phyloP scores from a whole-genome alignment of 2,113 vertebrate species.

The Sardina pilchardus region DNA sequence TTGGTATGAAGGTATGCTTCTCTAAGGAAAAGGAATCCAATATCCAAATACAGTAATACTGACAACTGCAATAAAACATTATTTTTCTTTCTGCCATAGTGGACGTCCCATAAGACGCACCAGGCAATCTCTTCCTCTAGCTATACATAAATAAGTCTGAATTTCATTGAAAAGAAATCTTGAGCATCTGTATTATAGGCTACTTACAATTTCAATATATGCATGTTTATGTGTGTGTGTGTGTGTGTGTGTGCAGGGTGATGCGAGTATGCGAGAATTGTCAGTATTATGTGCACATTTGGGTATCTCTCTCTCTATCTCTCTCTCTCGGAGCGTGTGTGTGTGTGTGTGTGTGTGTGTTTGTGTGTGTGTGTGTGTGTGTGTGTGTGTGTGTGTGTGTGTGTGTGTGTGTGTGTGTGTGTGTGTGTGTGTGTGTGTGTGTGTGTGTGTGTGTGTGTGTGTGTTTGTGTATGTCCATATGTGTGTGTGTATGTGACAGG shows the following conservation, averaged over 20 bases:
- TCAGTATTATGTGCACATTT: too few relatives aligned
- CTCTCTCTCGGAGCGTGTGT: too few relatives aligned
- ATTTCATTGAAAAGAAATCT: too few relatives aligned
- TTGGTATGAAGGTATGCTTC: background rate
- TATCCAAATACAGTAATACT: background rate
- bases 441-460: background rate
- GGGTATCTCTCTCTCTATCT: too few relatives aligned
- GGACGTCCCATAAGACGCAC: background rate
- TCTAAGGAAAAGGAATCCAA: background rate
- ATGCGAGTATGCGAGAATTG: background rate
- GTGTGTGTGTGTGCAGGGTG: slow-evolving; percentile 1
- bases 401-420: too few relatives aligned
- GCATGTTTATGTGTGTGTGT: background rate
- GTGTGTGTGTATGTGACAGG: background rate
- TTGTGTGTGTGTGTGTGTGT: too few relatives aligned
- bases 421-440: background rate
- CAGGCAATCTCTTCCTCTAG: background rate
- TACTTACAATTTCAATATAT: too few relatives aligned
- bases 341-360: too few relatives aligned
- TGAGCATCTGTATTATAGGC: too few relatives aligned
- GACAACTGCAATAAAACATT: background rate
- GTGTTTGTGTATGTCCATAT: background rate
- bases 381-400: too few relatives aligned
- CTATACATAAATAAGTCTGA: too few relatives aligned
- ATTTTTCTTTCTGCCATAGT: background rate